Conservation (phyloP, 2,797 vertebrate species). For the Falco peregrinus region DNA sequence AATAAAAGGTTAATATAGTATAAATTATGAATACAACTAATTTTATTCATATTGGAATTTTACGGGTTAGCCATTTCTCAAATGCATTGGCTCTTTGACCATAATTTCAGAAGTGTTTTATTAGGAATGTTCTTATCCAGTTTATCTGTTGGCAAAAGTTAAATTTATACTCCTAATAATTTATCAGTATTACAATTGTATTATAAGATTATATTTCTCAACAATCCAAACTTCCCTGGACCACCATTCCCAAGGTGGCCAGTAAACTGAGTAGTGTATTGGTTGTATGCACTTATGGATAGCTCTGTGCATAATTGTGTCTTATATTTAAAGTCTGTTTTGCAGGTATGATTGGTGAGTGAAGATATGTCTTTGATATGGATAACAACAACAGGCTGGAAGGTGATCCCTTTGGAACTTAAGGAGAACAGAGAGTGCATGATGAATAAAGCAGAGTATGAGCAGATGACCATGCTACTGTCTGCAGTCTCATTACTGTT, state of each 20-base stretch:
- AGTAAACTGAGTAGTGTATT: background rate
- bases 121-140: background rate
- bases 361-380: background rate
- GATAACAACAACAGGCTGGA: background rate
- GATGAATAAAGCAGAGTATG: background rate
- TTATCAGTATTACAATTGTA: background rate
- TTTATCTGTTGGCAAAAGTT: background rate
- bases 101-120: background rate
- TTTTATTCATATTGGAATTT: background rate
- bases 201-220: background rate
- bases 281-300: rapidly evolving
- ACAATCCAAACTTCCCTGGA: background rate
- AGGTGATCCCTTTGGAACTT: background rate
- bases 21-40: background rate
- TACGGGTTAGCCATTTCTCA: background rate
- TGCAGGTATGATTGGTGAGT: background rate
- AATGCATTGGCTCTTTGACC: background rate
- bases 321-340: background rate
- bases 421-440: rapidly evolving
- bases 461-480: background rate
- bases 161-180: background rate
- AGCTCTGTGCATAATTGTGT: background rate
- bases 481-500: background rate
- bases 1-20: background rate
- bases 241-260: background rate